phyloP scores from a whole-genome alignment of 2,113 vertebrate genomes.

The Clinocottus analis region DNA sequence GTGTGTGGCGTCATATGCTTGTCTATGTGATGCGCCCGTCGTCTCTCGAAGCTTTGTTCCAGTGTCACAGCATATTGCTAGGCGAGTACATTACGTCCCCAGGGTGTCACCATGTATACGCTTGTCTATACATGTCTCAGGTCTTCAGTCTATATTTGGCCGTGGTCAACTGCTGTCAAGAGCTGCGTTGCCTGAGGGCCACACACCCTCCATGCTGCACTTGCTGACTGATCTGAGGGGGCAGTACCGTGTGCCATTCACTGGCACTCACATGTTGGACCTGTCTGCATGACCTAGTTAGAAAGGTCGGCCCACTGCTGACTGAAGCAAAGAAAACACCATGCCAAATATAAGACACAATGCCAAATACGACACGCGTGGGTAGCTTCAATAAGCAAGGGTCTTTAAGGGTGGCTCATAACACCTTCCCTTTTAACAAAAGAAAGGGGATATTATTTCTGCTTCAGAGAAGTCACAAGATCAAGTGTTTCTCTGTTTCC shows the following conservation, averaged over 20 bases:
- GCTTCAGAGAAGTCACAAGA: conserved; percentile 45
- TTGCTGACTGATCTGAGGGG: conserved; percentile 71
- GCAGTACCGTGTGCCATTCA: conserved; percentile 67
- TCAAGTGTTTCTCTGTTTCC: conserved; percentile 47
- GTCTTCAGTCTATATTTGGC: conserved; percentile 69
- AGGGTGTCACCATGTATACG: conserved; percentile 61
- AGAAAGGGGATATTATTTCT: conserved; percentile 44
- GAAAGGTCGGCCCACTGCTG: conserved; percentile 35
- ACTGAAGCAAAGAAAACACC: conserved; percentile 33
- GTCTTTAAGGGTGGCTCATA: conserved; percentile 36
- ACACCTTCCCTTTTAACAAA: conserved; percentile 43
- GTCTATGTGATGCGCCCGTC: conserved; percentile 34
- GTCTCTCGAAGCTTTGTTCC: conserved; percentile 56
- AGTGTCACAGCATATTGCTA: conserved; percentile 60
- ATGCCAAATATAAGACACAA: conserved; percentile 45
- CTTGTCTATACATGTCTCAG: conserved; percentile 65
- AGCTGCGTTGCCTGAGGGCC: conserved; percentile 62
- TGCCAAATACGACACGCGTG: conserved; percentile 42
- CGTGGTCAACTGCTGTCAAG: conserved; percentile 73
- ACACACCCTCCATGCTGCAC: conserved; percentile 57
- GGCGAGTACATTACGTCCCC: conserved; percentile 49
- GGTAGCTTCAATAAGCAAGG: conserved; percentile 45
- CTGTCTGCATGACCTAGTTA: conserved; percentile 71
- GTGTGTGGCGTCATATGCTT: background rate
- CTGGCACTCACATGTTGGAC: conserved; percentile 60